Base-by-base conservation (phyloP, 1,140 invertebrate species). In the Drosophila virilis region DNA sequence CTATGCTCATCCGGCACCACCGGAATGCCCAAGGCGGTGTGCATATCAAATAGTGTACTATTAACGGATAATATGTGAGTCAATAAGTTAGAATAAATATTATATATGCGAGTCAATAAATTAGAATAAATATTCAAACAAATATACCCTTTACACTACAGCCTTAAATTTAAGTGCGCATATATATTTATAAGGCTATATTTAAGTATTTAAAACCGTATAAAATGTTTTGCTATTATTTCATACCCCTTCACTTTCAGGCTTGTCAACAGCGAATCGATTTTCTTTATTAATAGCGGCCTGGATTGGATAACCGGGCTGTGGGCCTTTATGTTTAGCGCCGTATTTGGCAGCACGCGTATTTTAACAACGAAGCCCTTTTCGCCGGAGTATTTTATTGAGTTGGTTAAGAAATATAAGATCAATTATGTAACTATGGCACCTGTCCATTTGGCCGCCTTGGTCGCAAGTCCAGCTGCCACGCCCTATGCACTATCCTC, bases 21-120 rank as follows among this genome's bases (percentile, higher is more conserved):
- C 35, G 96, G 96, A 52, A 82, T 94, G 22, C 96, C 96, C 1
- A 97, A 97, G 92, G 96, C 95, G 28, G 96, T 96, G 0, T 94
- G 94, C 86, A 82, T 96, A 3, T 95, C 95, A 0, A 95, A 96
- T 66, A 35, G 28, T 38, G 37, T 51, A 10, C n/a, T 80, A 0
- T 8, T 71, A 5, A 40, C 48, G 40, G 66, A 74, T 13, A 33
- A 43, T 32, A 10, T 54, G 62, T 80, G 40, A 80, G 72, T 54
- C 6, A 8, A 28, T 6, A 6, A 50, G 9, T 32, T 52, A 13
- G 6, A 50, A 15, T 9, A 38, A 38, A 22, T 22, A 22, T 22
- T 22, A 1, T 1, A 22, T 22, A 22, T 22, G 22, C 3, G 22
- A 22, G 1, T 22, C 22, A 22, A 22, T 22, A 2, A 22, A 22